Percentiles rank a stretch among this genome's conserved stretches.
Conservation (phyloP, 2,113 vertebrate genomes). For the Sinocyclocheilus maitianheensis region DNA sequence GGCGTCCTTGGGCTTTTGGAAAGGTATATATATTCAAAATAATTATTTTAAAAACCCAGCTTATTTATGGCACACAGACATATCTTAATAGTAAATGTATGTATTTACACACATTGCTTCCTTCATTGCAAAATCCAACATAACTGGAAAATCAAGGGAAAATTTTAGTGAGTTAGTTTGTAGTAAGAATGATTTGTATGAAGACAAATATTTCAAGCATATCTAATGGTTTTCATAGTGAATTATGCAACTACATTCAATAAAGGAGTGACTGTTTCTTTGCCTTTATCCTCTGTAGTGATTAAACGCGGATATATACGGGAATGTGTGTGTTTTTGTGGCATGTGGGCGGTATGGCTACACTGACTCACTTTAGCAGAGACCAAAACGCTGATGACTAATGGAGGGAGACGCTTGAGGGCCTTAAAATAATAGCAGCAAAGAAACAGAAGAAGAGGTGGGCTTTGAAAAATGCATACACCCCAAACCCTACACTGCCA, state of each 20-base stretch:
- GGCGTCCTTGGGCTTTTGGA: too few relatives aligned
- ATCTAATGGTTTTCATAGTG: background rate
- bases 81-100: background rate
- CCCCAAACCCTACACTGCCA: conserved; percentile 22
- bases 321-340: background rate
- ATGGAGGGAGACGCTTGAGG: conserved; percentile 28
- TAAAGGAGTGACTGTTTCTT: background rate
- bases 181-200: background rate
- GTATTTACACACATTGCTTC: background rate
- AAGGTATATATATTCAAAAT: too few relatives aligned
- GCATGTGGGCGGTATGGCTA: conserved; percentile 20
- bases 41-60: too few relatives aligned
- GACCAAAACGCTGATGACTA: conserved; percentile 47
- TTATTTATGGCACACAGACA: too few relatives aligned
- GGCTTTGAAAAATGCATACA: conserved; percentile 51
- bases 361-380: conserved; percentile 35
- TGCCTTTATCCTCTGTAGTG: background rate
- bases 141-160: conserved; percentile 31
- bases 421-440: conserved; percentile 16
- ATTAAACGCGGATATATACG: background rate
- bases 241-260: background rate
- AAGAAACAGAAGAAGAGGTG: conserved; percentile 22
- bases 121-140: background rate
- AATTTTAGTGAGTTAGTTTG: background rate
- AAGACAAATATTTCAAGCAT: background rate